These are phyloP conservation scores for Lepidochrysops patricia DNA, from an alignment of 2,888 invertebrate species.

Conservation along the genomic window DNA sequence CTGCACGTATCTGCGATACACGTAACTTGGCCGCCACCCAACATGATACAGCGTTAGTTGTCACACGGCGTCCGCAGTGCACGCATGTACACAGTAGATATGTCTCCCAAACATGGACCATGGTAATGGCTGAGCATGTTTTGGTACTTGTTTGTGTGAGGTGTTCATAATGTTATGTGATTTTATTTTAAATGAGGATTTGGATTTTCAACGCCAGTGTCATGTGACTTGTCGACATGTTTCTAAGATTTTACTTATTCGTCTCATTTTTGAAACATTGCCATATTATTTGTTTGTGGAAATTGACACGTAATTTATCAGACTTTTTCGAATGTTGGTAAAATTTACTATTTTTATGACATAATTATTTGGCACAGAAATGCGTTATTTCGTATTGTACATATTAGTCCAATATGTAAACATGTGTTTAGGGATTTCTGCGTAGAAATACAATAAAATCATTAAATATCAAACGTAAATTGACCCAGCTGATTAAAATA, in stretches of 20 bases:
- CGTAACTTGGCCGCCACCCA: constrained; percentile 44
- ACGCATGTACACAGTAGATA: constrained; percentile 26
- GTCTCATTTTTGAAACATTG: not conserved
- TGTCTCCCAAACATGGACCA: constrained; percentile 57
- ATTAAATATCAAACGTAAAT: no score
- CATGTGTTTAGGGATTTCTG: no score
- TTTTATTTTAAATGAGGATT: constrained; percentile 22
- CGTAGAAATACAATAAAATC: no score
- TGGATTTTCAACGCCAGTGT: not conserved
- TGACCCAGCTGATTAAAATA: no score
- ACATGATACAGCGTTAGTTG: constrained; percentile 49
- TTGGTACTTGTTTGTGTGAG: constrained; percentile 39
- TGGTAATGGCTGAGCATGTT: constrained; percentile 37
- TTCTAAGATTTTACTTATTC: not conserved
- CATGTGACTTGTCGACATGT: not conserved
- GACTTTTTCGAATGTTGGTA: not conserved
- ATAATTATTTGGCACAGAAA: no score
- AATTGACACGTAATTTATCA: not conserved
- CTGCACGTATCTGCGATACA: not conserved
- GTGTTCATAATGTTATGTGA: constrained; percentile 30
- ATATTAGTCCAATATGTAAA: no score
- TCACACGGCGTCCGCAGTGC: constrained; percentile 27
- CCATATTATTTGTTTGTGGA: not conserved
- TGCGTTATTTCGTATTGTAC: no score
- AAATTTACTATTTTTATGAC: not conserved